phyloP scores from a whole-genome alignment of 2,797 vertebrate species.

The Glyptemys insculpta region DNA sequence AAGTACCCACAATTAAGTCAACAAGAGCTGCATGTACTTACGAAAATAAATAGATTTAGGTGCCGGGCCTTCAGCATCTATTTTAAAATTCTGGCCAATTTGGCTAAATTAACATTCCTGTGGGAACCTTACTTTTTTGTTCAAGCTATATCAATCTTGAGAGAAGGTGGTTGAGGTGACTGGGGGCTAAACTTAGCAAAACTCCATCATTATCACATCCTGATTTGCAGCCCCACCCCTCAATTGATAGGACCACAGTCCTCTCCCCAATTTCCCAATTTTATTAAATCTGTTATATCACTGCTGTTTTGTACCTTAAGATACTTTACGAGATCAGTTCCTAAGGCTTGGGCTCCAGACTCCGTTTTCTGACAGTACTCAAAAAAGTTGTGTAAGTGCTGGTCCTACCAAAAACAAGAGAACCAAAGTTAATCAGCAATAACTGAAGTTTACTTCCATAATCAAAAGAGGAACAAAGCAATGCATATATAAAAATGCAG shows the following conservation, averaged over 20 bases:
- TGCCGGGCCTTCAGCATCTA: neutral
- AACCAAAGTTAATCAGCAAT: neutral
- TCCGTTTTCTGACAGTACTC: conserved; percentile 94
- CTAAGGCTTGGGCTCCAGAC: conserved; percentile 87
- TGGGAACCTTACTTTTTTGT: neutral
- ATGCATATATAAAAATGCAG: neutral
- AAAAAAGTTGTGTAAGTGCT: conserved; percentile 98
- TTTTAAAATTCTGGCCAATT: neutral
- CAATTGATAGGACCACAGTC: neutral
- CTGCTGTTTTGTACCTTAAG: conserved; percentile 89
- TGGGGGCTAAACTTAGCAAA: neutral
- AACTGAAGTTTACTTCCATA: neutral
- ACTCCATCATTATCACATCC: neutral
- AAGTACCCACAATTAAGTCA: neutral
- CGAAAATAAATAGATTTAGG: neutral
- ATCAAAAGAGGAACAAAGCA: neutral
- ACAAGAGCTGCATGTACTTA: neutral
- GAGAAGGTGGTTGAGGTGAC: neutral
- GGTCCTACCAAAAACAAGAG: conserved; percentile 85
- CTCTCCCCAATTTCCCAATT: neutral
- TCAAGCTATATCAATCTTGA: neutral
- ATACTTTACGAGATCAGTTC: conserved; percentile 95
- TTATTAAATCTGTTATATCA: neutral
- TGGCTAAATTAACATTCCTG: neutral
- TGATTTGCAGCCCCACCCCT: neutral